Base-by-base conservation (phyloP, 2,888 invertebrate species). In the Coenonympha arcania region DNA sequence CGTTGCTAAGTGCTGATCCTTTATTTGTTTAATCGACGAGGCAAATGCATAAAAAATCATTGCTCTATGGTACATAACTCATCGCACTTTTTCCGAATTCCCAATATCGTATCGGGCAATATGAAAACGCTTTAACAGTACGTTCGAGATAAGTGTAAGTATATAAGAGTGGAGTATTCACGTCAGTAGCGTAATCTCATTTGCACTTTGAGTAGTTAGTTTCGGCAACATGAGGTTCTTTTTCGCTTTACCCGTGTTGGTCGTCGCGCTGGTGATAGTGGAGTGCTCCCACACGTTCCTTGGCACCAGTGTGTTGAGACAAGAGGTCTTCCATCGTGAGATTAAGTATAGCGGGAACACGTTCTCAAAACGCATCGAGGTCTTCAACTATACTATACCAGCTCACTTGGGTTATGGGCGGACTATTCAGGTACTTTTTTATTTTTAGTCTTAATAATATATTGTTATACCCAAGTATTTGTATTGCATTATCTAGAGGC, bases 361-460 rank as follows among this genome's bases (percentile, higher is more conserved):
- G 3, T 72, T 74, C 16, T 65, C 61, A 26, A 80, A 81, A 54
- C 65, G 76, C n/a, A 60, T 81, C 1, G 79, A 80, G 53, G 69
- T 72, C 34, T 13, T 73, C 1, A 65, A 66, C 50, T 74, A 60
- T 40, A 46, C 55, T 3, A 11, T 79, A 26, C 74, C 76, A 0
- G 1, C 33, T 39, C 16, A 53, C 22, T 33, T 58, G 0, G 61
- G 65, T 4, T 52, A 53, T 15, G 64, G 64, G 15, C 63, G 64
- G 4, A 45, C 52, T 3, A 79, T 80, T 42, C 74, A 77, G 72
- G 79, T 81, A 57, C 56, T 36, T 19, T 34, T 11, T 16, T 46
- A 31, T 18, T 28, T 11, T 11, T 22, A 15, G 6, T 13, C n/a
- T n/a, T n/a, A n/a, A n/a, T n/a, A n/a, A n/a, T n/a, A n/a, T n/a